Conservation (phyloP, 2,888 invertebrate species). For the Lasius platythorax region DNA sequence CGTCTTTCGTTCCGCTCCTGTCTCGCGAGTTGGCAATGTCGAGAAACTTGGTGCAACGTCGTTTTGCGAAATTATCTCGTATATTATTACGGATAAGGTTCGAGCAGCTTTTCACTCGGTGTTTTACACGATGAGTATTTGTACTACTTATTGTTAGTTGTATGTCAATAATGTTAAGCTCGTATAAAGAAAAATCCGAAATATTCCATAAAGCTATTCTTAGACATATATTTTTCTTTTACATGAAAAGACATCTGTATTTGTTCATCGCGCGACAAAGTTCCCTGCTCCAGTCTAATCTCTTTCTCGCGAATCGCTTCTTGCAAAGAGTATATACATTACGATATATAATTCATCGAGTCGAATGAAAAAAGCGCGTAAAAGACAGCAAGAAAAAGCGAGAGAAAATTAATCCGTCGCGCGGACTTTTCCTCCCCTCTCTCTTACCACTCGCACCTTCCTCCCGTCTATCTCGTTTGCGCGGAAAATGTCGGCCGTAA, state of each 20-base stretch:
- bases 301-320: background rate
- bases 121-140: background rate
- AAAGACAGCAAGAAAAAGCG: conserved; percentile 57
- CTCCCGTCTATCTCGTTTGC: conserved; percentile 60
- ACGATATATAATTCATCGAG: conserved; percentile 63
- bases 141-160: background rate
- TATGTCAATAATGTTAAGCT: background rate
- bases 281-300: background rate
- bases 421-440: conserved; percentile 37
- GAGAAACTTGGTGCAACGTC: conserved; percentile 9
- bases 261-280: background rate
- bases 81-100: conserved; percentile 4
- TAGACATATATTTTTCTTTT: background rate
- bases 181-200: background rate
- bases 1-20: conserved; percentile 30
- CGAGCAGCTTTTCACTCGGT: conserved; percentile 19
- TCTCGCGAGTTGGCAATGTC: conserved; percentile 26
- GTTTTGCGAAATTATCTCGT: conserved; percentile 13
- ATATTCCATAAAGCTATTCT: background rate
- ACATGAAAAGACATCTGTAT: background rate
- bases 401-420: conserved; percentile 73
- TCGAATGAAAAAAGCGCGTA: conserved; percentile 60
- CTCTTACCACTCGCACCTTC: background rate
- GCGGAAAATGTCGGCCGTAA: conserved; percentile 73
- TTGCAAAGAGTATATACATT: background rate